A percentile compares a stretch with the other conserved stretches of the same genome.
phyloP scores from a whole-genome alignment of 2,888 invertebrate species.

The Norana najaformis region DNA sequence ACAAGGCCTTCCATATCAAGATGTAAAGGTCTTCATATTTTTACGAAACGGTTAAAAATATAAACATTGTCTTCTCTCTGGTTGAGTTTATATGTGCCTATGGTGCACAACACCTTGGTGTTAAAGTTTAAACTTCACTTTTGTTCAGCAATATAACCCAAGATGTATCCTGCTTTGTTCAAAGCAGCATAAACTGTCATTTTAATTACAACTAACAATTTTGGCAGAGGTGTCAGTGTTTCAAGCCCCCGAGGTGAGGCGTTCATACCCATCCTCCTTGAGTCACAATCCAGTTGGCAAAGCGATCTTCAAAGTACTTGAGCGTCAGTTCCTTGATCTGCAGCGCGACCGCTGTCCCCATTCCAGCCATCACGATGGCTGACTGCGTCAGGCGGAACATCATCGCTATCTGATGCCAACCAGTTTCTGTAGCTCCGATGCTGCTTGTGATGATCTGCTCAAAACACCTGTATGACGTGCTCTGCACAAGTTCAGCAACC shows the following conservation, averaged over 20 bases:
- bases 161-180: neutral
- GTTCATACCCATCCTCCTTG: slow-evolving; percentile 59
- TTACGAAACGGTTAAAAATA: too few relatives aligned
- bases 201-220: neutral
- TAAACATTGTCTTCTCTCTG: too few relatives aligned
- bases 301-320: slow-evolving; percentile 57
- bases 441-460: slow-evolving; percentile 51
- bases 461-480: slow-evolving; percentile 55
- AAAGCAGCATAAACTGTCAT: neutral
- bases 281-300: slow-evolving; percentile 58
- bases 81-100: too few relatives aligned
- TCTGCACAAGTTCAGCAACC: slow-evolving; percentile 47
- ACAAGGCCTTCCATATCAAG: too few relatives aligned
- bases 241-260: neutral
- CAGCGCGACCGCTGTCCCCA: slow-evolving; percentile 52
- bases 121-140: too few relatives aligned
- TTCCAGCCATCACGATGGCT: slow-evolving; percentile 54
- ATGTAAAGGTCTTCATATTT: too few relatives aligned
- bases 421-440: slow-evolving; percentile 47
- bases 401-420: slow-evolving; percentile 57
- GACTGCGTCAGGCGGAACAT: slow-evolving; percentile 56
- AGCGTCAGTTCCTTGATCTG: slow-evolving; percentile 58
- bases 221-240: neutral
- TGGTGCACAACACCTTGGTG: too few relatives aligned
- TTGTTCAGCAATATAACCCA: neutral